Evolutionary conservation across 2,113 vertebrate genomes (phyloP), one percentile per base, ranked within the genome.

Genomic region (Centropus unirufus): DNA sequence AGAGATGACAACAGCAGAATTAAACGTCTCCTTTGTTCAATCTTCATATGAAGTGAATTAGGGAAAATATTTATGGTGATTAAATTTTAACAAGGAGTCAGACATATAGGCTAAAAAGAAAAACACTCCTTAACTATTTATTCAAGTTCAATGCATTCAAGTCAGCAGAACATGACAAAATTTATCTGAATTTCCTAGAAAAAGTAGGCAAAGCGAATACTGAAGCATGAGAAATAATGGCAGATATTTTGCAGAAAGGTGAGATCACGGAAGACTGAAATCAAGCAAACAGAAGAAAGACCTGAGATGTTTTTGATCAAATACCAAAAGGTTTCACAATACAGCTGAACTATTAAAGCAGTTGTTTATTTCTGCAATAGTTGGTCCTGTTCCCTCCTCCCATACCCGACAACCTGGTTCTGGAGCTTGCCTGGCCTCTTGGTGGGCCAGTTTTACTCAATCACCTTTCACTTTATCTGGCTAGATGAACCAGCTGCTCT

Each of bases 121-220:
- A 92, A 93, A 81, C 19, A 55, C 14, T 87, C 23, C 24, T 90
- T 93, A 87, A 94, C 89, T 84, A 92, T 93, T 93, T 90, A 89
- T 34, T 49, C 40, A 72, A 89, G 59, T 84, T 93, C 64, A 75
- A 44, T 18, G 47, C 19, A 80, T 74, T 63, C 29, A 70, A 90
- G 76, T 67, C 68, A 90, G 68, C 39, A 87, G 34, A 89, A 95
- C 39, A 52, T 14, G 23, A 87, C 27, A 83, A 80, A 90, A 92
- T 42, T 83, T 74, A 91, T 73, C 40, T 2, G 4, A 70, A 90
- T 59, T 92, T 90, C 73, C 91, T 78, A 32, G 52, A 92, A 87
- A 29, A 95, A 91, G 39, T 12, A 90, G 61, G 23, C 39, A 44
- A 86, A 90, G 79, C n/a, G 83, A 87, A 84, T 87, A 89, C 11